Base-by-base conservation (phyloP, 2,797 vertebrate species). In the Vultur gryphus region DNA sequence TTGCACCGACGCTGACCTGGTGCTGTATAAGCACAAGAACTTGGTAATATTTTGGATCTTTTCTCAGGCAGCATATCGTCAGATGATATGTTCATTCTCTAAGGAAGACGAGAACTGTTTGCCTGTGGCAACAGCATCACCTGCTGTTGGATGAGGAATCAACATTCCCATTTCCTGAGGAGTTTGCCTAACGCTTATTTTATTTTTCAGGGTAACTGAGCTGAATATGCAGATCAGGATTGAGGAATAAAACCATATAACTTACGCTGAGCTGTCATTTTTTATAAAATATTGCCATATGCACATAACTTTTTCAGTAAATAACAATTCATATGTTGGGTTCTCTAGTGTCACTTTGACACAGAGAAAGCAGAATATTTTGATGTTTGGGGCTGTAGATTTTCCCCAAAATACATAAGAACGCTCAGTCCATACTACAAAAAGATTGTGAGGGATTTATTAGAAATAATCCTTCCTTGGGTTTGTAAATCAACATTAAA, bases 101-200 rank as follows among this genome's bases (percentile, higher is more conserved):
- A 25, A 39, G 20, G 41, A 58, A 66, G 35, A 83, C 9, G 16
- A 46, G 18, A 86, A 16, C 29, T 7, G 8, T 16, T 93, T 87
- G 29, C 54, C 65, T 77, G 4, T 58, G 87, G 41, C 87, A 95
- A 93, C 20, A 93, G 93, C 92, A 93, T 82, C 94, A 93, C 73
- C 95, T 97, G 57, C 92, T 94, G 96, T 58, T 77, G 58, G 31
- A 61, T 28, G 65, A 61, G 21, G 70, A 94, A 70, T 62, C 16
- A 77, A 57, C 72, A 86, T 2, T 62, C 9, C 4, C 11, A 33
- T 73, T 57, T 84, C 39, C 41, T 39, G 28, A 76, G 6, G 3
- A 43, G 9, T 51, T 66, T 73, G 7, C 9, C 6, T 35, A 41
- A 71, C 13, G 7, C 3, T 64, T 67, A 11, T 10, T 61, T 78